Evolutionary conservation across 2,888 invertebrate species (phyloP), one percentile per base, ranked within the genome.

Genomic region (Gymnosoma rotundatum): DNA sequence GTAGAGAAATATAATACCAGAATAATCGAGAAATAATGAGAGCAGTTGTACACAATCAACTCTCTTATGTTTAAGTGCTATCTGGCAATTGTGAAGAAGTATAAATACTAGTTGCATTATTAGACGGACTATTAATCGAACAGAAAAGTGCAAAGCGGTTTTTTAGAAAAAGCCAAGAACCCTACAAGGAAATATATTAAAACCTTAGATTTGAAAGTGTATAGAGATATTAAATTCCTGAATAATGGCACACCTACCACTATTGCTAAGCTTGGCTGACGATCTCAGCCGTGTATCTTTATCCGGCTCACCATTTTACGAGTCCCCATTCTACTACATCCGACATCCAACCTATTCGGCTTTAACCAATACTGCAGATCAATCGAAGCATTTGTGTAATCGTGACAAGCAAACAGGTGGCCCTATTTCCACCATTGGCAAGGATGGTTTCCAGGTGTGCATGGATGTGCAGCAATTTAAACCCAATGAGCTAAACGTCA

Each of bases 391-490:
- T 48, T 96, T 96, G 0, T 94, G 64, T 18, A 48, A 48, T 56
- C 84, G 76, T 14, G 42, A 42, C 12, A 42, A 4, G 14, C 42
- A 42, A 14, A 4, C 12, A 14, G 14, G 42, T 42, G 42, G 32
- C 8, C 32, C 42, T 7, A 14, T 42, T 14, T 42, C 42, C 7
- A 32, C 32, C 32, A 32, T 32, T 32, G 32, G 32, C 32, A 32
- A 32, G 32, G 32, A 32, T 8, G 42, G 42, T 14, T 42, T 42
- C 7, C 42, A 42, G 42, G 42, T 42, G 14, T 42, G 42, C 42
- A 92, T 97, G 88, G 96, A 97, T 89, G 96, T 97, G 0, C 94
- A 95, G 89, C 95, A 96, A 88, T 97, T 96, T 88, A 93, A 94
- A 14, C 96, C 97, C 0, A 94, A 95, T 38, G 96, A 97, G 90